phyloP scores from a whole-genome alignment of 1,140 invertebrate genomes.

The Apis mellifera region DNA sequence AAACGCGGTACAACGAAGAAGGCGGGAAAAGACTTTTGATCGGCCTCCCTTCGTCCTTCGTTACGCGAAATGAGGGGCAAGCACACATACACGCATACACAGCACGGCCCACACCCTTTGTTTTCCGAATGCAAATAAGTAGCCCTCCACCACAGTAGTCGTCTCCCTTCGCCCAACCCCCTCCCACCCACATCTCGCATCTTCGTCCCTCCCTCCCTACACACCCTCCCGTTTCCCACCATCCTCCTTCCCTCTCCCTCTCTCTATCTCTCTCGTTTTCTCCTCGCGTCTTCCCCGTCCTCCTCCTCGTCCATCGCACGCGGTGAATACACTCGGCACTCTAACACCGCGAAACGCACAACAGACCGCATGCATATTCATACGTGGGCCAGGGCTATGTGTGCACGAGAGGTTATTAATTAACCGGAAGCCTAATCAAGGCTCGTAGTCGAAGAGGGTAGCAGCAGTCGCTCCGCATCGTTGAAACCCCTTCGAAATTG shows the following conservation, averaged over 20 bases:
- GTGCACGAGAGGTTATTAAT: constrained; percentile 81
- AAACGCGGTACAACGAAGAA: constrained; percentile 53
- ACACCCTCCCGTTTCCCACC: background rate
- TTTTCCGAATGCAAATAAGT: constrained; percentile 81
- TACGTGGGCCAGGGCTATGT: constrained; percentile 74
- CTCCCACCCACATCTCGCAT: constrained; percentile 40
- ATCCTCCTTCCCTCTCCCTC: background rate
- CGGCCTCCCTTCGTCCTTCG: constrained; percentile 62
- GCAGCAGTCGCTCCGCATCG: constrained; percentile 65
- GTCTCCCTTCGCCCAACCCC: constrained; percentile 32
- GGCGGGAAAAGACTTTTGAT: constrained; percentile 60
- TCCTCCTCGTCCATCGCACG: constrained; percentile 47
- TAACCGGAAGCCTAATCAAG: constrained; percentile 82
- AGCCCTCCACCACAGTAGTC: constrained; percentile 64
- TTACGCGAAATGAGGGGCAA: constrained; percentile 64
- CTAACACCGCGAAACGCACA: constrained; percentile 76
- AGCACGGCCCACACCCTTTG: constrained; percentile 72
- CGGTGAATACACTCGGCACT: constrained; percentile 54
- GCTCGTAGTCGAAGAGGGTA: constrained; percentile 75
- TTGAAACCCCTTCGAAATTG: constrained; percentile 67
- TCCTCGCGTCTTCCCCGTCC: constrained; percentile 28
- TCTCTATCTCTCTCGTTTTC: background rate
- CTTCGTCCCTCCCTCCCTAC: background rate
- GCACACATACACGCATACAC: constrained; percentile 49
- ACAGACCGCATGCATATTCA: constrained; percentile 80